These are phyloP conservation scores for Channallabes apus DNA, from an alignment of 2,797 vertebrate genomes.

Conservation along the genomic window DNA sequence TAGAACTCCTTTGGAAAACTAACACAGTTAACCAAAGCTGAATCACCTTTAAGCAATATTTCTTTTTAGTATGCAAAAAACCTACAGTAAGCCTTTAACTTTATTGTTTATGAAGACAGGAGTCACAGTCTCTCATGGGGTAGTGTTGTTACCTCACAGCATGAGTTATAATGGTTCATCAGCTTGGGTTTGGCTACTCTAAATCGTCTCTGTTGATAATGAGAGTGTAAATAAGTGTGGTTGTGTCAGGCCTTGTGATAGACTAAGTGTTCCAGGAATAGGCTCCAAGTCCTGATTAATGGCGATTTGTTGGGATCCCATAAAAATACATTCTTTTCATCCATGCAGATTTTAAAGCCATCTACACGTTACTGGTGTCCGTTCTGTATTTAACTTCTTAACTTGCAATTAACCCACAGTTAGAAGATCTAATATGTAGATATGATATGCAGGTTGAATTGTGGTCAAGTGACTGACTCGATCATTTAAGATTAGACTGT, in stretches of 20 bases:
- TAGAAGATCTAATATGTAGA: not conserved
- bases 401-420: not conserved
- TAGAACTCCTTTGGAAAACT: not conserved
- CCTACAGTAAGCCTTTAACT: not conserved
- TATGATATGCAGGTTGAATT: not conserved
- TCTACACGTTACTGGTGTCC: not conserved
- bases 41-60: not conserved
- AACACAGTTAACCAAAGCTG: not conserved
- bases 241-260: not conserved
- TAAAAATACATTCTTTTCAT: not conserved
- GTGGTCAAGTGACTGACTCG: no score
- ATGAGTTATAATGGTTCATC: not conserved
- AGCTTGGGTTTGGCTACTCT: not conserved
- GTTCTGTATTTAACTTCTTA: not conserved
- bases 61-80: not conserved
- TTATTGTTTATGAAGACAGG: not conserved
- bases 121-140: not conserved
- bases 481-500: no score
- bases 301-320: not conserved
- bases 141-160: not conserved
- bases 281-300: not conserved
- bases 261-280: not conserved
- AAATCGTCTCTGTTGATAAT: not conserved
- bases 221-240: not conserved
- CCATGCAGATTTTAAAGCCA: not conserved